phyloP scores from a whole-genome alignment of 2,113 vertebrate species.

The Castor canadensis region DNA sequence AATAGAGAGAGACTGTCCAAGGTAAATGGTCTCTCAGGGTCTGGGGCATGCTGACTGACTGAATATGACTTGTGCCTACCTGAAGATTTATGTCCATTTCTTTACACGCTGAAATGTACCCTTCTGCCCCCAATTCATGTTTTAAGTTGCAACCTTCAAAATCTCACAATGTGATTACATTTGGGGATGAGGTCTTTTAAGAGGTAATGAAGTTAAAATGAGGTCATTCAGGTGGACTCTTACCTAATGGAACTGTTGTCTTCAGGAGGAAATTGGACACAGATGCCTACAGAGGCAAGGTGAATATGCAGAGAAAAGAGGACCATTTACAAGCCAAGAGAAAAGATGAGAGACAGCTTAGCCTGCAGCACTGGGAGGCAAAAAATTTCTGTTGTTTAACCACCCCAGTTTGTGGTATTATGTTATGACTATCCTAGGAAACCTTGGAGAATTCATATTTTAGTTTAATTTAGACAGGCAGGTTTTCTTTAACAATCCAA shows the following conservation, averaged over 20 bases:
- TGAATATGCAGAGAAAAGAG: background rate
- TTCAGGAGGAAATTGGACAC: background rate
- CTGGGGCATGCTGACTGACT: background rate
- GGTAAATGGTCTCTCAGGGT: background rate
- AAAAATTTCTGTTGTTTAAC: background rate
- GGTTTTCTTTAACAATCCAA: constrained; percentile 6
- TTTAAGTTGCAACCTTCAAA: background rate
- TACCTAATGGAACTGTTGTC: background rate
- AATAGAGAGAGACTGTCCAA: background rate
- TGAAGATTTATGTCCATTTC: background rate
- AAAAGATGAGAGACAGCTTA: background rate
- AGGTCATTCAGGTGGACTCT: background rate
- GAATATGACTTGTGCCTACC: background rate
- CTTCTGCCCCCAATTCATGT: background rate
- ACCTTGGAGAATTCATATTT: background rate
- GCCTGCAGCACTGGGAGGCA: background rate
- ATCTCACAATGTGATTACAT: background rate
- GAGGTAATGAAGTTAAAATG: background rate
- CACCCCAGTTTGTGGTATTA: background rate
- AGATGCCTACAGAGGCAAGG: background rate
- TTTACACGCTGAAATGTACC: background rate
- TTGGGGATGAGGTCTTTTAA: background rate
- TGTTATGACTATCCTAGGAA: background rate
- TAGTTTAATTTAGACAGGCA: constrained; percentile 2
- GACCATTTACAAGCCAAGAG: background rate